Percentiles rank a stretch among this genome's conserved stretches.
Evolutionary conservation across 1,140 invertebrate species (phyloP).

Genomic region (Cydia splendana): DNA sequence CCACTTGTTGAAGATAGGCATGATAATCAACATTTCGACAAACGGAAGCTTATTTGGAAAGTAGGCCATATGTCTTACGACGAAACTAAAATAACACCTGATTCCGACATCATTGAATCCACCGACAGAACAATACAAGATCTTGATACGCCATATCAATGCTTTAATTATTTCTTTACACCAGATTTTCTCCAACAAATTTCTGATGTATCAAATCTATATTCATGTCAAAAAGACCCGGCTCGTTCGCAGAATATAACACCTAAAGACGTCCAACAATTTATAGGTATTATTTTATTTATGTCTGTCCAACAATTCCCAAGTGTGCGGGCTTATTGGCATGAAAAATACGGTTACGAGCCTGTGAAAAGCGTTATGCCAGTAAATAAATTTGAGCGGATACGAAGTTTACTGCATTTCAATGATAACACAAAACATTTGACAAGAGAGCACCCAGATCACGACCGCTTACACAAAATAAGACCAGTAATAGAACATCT

Average conservation of each 20-base stretch:
- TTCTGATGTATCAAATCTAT: conserved; percentile 45
- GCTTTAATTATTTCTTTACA: conserved; percentile 54
- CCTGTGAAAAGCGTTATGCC: conserved; percentile 4
- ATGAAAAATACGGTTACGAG: neutral
- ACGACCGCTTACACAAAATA: conserved; percentile 36
- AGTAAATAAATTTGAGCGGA: neutral
- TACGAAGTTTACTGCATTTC: neutral
- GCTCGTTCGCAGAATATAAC: conserved; percentile 39
- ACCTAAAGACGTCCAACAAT: conserved; percentile 49
- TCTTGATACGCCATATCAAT: conserved; percentile 54
- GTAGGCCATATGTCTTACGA: conserved; percentile 52
- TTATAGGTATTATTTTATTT: conserved; percentile 36
- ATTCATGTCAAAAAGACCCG: neutral
- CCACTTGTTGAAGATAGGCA: conserved; percentile 54
- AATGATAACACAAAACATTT: conserved; percentile 23
- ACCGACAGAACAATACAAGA: conserved; percentile 39
- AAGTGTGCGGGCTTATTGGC: neutral
- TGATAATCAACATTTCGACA: conserved; percentile 49
- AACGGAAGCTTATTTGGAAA: conserved; percentile 53
- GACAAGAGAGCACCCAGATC: neutral
- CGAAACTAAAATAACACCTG: conserved; percentile 42
- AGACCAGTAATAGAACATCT: conserved; percentile 61
- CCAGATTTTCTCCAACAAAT: conserved; percentile 51
- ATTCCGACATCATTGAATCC: conserved; percentile 44
- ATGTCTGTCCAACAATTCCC: neutral